Evolutionary conservation across 2,797 vertebrate species (phyloP), one percentile per base, ranked within the genome.

Genomic region (Leptodactylus fallax): DNA sequence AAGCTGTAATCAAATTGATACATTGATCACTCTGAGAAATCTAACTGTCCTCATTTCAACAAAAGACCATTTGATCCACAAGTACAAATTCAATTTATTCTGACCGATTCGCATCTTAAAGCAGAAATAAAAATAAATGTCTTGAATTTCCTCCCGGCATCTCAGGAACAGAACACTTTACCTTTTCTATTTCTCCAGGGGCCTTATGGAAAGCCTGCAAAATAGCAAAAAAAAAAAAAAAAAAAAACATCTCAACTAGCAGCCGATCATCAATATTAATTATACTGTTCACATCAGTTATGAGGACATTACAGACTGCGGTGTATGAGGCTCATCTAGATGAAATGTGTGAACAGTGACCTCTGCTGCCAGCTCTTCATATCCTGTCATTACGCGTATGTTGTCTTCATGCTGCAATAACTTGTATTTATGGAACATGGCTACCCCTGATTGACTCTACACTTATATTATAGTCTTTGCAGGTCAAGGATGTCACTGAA

Each of bases 241-340:
- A 74, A 63, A 74, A 87, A 81, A 47, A 87, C 81, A 82, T 13
- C 27, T 4, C 21, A 56, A 55, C 80, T 45, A 67, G 47, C 58
- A 56, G 27, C n/a, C 58, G 61, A 67, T 76, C 80, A 87, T 87
- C 79, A 87, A 87, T 83, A 87, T 87, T 87, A 82, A 87, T 87
- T 87, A 87, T 87, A 83, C 65, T 77, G 71, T 47, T 87, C 79
- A 76, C 86, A 87, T 82, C 71, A n/a, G 69, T 82, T 87, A 83
- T 83, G 67, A 76, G 79, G 55, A 82, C 56, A 63, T 53, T 74
- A 76, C 17, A 63, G 25, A 53, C 47, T 77, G 77, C 71, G 23
- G 55, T 65, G 45, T 53, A 47, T 17, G 45, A 47, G 6, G 19
- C 79, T 67, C 19, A 9, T 19, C 10, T 6, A 12, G 23, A 36